phyloP scores from a whole-genome alignment of 1,140 invertebrate species.

The Calliphora vicina region DNA sequence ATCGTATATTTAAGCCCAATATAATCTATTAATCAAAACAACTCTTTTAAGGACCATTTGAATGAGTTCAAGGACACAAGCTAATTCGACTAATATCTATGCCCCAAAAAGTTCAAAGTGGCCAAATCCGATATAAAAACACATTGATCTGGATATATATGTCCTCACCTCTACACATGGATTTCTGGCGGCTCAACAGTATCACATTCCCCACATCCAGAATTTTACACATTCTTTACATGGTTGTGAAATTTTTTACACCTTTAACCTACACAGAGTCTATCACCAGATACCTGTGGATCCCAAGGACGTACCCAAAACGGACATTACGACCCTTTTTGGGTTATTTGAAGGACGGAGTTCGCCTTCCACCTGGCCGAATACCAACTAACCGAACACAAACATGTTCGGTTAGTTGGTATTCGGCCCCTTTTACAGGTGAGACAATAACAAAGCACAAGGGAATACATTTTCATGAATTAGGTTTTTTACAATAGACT shows the following conservation, averaged over 20 bases:
- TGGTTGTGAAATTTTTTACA: not conserved
- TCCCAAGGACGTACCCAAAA: slow-evolving; percentile 54
- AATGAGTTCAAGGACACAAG: slow-evolving; percentile 46
- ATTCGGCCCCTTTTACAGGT: too few relatives aligned
- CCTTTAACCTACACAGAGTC: slow-evolving; percentile 46
- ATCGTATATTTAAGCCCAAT: too few relatives aligned
- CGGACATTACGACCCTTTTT: slow-evolving; percentile 57
- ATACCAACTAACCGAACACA: slow-evolving; percentile 52
- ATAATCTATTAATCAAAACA: not conserved
- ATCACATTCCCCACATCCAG: slow-evolving; percentile 18
- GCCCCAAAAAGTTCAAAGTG: slow-evolving; percentile 48
- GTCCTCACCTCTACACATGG: slow-evolving; percentile 64
- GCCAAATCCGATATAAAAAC: slow-evolving; percentile 46
- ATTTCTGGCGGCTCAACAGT: slow-evolving; percentile 63
- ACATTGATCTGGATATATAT: slow-evolving; percentile 48
- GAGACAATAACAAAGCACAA: too few relatives aligned
- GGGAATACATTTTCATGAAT: too few relatives aligned
- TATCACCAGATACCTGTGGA: slow-evolving; percentile 64
- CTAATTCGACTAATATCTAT: slow-evolving; percentile 45
- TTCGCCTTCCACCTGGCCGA: slow-evolving; percentile 32
- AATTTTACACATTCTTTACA: not conserved
- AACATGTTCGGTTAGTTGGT: too few relatives aligned
- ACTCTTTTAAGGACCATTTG: slow-evolving; percentile 39
- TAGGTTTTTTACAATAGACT: too few relatives aligned
- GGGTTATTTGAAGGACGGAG: slow-evolving; percentile 57